phyloP scores from a whole-genome alignment of 1,140 invertebrate genomes.

The Bilobella aurantiaca region DNA sequence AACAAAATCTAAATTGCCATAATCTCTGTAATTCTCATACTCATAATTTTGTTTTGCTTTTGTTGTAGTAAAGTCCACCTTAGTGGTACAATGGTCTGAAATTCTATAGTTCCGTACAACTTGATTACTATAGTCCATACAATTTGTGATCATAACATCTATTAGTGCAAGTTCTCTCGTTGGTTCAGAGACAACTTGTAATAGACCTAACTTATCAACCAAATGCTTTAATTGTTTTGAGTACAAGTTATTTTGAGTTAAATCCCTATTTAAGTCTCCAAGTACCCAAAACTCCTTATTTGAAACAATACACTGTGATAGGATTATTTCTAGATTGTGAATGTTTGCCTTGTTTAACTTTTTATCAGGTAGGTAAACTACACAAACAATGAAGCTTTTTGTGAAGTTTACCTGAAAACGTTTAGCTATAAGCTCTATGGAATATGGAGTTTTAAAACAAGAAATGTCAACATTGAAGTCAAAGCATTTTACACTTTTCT shows the following conservation, averaged over 20 bases:
- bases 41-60: not conserved
- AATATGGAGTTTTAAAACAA: not conserved
- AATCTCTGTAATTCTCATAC: not conserved
- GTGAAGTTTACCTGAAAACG: not conserved
- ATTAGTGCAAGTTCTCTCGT: not conserved
- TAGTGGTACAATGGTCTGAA: no score
- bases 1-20: not conserved
- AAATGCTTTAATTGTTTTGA: not conserved
- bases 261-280: not conserved
- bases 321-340: not conserved
- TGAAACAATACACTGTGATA: not conserved
- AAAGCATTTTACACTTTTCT: not conserved
- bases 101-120: no score
- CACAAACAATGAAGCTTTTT: no score
- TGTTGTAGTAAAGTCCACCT: no score
- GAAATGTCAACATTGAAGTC: not conserved
- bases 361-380: not conserved
- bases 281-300: no score
- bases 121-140: not conserved
- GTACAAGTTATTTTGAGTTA: conserved; percentile 6
- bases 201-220: not conserved
- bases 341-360: not conserved
- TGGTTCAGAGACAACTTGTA: no score
- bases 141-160: not conserved
- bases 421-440: no score